Evolutionary conservation across 2,797 vertebrate genomes (phyloP).

Genomic region (Tachyglossus aculeatus): DNA sequence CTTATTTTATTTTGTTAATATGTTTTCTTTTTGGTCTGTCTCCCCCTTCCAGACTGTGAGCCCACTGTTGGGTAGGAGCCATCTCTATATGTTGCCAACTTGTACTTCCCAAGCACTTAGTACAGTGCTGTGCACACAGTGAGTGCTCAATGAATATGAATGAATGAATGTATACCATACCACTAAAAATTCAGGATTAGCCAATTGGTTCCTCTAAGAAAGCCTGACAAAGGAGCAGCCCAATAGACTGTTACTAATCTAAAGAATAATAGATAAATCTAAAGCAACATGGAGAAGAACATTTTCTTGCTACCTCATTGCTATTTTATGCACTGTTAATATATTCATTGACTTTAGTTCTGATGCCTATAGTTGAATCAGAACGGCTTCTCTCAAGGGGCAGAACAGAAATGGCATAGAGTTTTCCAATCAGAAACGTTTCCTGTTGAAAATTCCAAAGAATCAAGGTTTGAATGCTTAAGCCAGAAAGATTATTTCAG

Average conservation of each 20-base stretch:
- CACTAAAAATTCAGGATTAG: too few relatives aligned
- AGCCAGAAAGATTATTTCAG: slow-evolving; percentile 2
- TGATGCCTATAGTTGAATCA: slow-evolving; percentile 23
- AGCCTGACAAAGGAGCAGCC: neutral
- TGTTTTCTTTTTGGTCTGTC: too few relatives aligned
- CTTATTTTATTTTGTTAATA: too few relatives aligned
- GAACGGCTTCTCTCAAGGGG: slow-evolving; percentile 30
- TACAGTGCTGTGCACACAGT: too few relatives aligned
- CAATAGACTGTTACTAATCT: neutral
- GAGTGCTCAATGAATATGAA: too few relatives aligned
- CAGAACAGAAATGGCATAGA: neutral
- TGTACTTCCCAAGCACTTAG: too few relatives aligned
- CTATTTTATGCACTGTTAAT: slow-evolving; percentile 47
- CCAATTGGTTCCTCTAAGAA: too few relatives aligned
- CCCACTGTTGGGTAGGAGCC: too few relatives aligned
- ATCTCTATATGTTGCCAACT: too few relatives aligned
- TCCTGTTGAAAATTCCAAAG: slow-evolving; percentile 11
- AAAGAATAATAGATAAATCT: neutral
- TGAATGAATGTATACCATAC: too few relatives aligned
- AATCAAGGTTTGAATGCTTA: slow-evolving; percentile 18
- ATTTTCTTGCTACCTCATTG: neutral
- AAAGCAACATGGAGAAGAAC: too few relatives aligned
- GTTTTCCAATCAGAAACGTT: slow-evolving; percentile 21
- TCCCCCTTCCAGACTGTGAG: too few relatives aligned
- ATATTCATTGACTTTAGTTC: slow-evolving; percentile 47